These are phyloP conservation scores for Drosophila percnosoma DNA, from an alignment of 2,888 invertebrate species.

Conservation along the genomic window DNA sequence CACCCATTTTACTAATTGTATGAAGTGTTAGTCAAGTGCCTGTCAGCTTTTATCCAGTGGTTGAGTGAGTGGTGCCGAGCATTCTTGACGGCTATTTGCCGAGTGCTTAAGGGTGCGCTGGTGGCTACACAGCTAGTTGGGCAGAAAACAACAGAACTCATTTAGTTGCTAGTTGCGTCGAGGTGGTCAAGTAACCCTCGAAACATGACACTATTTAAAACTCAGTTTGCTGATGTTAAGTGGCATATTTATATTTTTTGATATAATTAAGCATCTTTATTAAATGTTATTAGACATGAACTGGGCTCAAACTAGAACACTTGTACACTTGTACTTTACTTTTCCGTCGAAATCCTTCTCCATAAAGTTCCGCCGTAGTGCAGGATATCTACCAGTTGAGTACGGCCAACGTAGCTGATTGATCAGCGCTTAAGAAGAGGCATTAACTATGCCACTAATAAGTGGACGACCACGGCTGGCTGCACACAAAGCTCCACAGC, in stretches of 20 bases:
- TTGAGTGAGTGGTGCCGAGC: slow-evolving; percentile 8
- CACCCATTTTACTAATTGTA: slow-evolving; percentile 32
- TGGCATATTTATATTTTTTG: not conserved
- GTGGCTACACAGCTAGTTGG: not conserved
- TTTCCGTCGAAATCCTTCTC: not conserved
- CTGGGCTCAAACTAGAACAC: not conserved
- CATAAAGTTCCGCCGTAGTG: not conserved
- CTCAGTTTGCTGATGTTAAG: not conserved
- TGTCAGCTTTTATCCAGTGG: slow-evolving; percentile 18
- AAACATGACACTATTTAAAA: not conserved
- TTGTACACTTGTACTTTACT: not conserved
- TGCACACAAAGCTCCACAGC: slow-evolving; percentile 15
- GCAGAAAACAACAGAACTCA: slow-evolving; percentile 11
- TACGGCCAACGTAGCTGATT: not conserved
- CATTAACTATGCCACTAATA: slow-evolving; percentile 18
- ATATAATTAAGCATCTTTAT: too few species aligned
- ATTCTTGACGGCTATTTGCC: slow-evolving; percentile 12
- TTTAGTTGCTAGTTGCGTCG: slow-evolving; percentile 2
- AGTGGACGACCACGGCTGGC: slow-evolving; percentile 1
- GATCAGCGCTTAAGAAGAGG: not conserved
- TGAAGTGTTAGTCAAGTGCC: slow-evolving; percentile 50
- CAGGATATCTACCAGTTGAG: not conserved
- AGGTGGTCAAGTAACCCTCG: slow-evolving; percentile 30
- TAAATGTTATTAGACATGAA: not conserved
- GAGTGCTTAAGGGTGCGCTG: slow-evolving; percentile 11